phyloP scores from a whole-genome alignment of 2,797 vertebrate genomes.

The Enteromius afrohamiltoni region DNA sequence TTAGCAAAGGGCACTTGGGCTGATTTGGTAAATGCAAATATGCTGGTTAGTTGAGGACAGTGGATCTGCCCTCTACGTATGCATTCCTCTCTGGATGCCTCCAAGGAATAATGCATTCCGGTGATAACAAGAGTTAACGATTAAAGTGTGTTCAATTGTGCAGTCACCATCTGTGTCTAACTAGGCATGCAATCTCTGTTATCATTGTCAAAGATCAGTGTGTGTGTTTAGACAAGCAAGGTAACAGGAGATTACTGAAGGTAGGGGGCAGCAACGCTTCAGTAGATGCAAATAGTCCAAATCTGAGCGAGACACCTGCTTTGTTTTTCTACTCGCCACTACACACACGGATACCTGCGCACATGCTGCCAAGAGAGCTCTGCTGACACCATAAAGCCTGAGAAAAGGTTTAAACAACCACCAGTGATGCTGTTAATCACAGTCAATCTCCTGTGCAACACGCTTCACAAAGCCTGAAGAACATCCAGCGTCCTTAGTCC shows the following conservation, averaged over 20 bases:
- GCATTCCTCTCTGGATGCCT: not conserved
- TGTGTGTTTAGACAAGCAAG: not conserved
- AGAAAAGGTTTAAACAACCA: slow-evolving; percentile 52
- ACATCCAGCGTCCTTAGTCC: slow-evolving; percentile 23
- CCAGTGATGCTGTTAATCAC: slow-evolving; percentile 47
- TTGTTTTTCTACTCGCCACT: slow-evolving; percentile 12
- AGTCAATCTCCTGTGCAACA: slow-evolving; percentile 35
- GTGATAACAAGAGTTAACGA: slow-evolving; percentile 40
- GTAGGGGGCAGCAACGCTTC: slow-evolving; percentile 52
- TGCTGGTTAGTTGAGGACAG: slow-evolving; percentile 21
- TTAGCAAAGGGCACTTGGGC: not conserved
- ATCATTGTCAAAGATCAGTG: slow-evolving; percentile 48
- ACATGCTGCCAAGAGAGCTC: slow-evolving; percentile 25
- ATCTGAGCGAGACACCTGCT: slow-evolving; percentile 11
- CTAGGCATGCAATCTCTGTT: slow-evolving; percentile 47
- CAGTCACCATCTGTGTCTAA: slow-evolving; percentile 66
- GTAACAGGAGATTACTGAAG: slow-evolving; percentile 34
- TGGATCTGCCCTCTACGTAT: slow-evolving; percentile 4
- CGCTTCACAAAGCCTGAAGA: slow-evolving; percentile 37
- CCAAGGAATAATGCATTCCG: slow-evolving; percentile 3
- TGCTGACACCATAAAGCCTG: not conserved
- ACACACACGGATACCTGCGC: not conserved
- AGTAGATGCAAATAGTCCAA: slow-evolving; percentile 35
- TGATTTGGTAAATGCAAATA: slow-evolving; percentile 1
- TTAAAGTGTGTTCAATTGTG: slow-evolving; percentile 51